phyloP scores from a whole-genome alignment of 2,888 invertebrate genomes.

The Agrilus mali region DNA sequence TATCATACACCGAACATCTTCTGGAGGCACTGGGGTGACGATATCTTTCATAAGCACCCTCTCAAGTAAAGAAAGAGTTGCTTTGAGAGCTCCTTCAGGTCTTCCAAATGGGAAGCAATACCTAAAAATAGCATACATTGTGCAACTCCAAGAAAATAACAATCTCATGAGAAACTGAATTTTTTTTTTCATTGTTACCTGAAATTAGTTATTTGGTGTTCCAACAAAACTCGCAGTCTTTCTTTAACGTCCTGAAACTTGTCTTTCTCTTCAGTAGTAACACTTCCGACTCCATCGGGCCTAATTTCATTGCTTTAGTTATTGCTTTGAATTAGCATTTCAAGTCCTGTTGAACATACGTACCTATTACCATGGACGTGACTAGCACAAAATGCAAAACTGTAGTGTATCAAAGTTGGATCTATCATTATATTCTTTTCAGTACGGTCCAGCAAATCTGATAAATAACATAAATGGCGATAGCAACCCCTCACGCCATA shows the following conservation, averaged over 20 bases:
- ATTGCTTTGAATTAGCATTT: slow-evolving; percentile 30
- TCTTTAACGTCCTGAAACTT: slow-evolving; percentile 97
- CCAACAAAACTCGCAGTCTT: slow-evolving; percentile 77
- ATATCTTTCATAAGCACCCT: slow-evolving; percentile 98
- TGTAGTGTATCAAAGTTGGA: slow-evolving; percentile 96
- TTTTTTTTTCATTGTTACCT: slow-evolving; percentile 38
- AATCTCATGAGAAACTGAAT: too few species aligned
- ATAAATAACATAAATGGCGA: slow-evolving; percentile 91
- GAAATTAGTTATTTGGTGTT: slow-evolving; percentile 99
- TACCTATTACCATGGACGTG: slow-evolving; percentile 99
- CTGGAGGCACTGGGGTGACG: slow-evolving; percentile 88
- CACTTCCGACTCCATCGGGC: slow-evolving; percentile 97
- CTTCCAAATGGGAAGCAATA: slow-evolving; percentile 98
- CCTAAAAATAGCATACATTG: slow-evolving; percentile 34
- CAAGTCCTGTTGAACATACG: slow-evolving; percentile 28
- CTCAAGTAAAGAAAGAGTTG: slow-evolving; percentile 90
- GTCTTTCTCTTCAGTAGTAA: slow-evolving; percentile 95
- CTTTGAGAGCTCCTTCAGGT: slow-evolving; percentile 95
- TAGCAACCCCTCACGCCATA: slow-evolving; percentile 97
- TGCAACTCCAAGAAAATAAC: too few species aligned
- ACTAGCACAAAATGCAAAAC: slow-evolving; percentile 98
- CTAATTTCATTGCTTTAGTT: slow-evolving; percentile 45
- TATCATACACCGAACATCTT: slow-evolving; percentile 92
- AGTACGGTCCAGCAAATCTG: slow-evolving; percentile 87
- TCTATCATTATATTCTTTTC: slow-evolving; percentile 91